phyloP scores from a whole-genome alignment of 2,113 vertebrate species.

The Sakesphorus luctuosus region DNA sequence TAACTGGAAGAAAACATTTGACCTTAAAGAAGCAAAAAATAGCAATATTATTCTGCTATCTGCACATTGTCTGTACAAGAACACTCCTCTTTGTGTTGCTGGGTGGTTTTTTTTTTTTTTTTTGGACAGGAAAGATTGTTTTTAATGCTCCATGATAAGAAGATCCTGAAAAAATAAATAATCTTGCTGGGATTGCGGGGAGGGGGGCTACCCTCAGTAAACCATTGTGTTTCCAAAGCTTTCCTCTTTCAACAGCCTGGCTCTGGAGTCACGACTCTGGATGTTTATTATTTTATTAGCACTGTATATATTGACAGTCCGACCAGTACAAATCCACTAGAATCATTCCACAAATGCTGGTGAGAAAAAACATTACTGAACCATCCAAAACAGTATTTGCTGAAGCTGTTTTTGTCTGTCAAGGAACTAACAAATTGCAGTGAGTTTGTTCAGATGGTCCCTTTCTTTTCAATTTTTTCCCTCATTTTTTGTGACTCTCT shows the following conservation, averaged over 20 bases:
- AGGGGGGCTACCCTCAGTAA: not conserved
- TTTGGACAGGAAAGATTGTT: not conserved
- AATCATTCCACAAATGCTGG: not conserved
- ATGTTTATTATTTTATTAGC: slow-evolving; percentile 56
- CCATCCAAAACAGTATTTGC: not conserved
- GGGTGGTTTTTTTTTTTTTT: slow-evolving; percentile 32
- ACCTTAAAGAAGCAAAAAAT: not conserved
- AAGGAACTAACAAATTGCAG: not conserved
- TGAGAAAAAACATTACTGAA: not conserved
- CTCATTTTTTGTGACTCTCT: not conserved
- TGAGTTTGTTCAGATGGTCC: not conserved
- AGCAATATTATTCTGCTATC: not conserved
- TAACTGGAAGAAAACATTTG: not conserved
- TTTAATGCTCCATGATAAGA: slow-evolving; percentile 27
- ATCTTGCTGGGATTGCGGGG: not conserved
- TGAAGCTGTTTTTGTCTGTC: not conserved
- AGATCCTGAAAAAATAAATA: slow-evolving; percentile 52
- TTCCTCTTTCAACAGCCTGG: slow-evolving; percentile 9
- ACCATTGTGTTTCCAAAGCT: slow-evolving; percentile 29
- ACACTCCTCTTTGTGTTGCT: slow-evolving; percentile 25
- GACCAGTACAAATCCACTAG: not conserved
- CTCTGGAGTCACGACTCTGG: not conserved
- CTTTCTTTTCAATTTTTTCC: not conserved
- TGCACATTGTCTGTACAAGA: slow-evolving; percentile 31
- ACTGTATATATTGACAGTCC: slow-evolving; percentile 43